Evolutionary conservation across 2,797 vertebrate genomes (phyloP).

Genomic region (Liasis olivaceus): DNA sequence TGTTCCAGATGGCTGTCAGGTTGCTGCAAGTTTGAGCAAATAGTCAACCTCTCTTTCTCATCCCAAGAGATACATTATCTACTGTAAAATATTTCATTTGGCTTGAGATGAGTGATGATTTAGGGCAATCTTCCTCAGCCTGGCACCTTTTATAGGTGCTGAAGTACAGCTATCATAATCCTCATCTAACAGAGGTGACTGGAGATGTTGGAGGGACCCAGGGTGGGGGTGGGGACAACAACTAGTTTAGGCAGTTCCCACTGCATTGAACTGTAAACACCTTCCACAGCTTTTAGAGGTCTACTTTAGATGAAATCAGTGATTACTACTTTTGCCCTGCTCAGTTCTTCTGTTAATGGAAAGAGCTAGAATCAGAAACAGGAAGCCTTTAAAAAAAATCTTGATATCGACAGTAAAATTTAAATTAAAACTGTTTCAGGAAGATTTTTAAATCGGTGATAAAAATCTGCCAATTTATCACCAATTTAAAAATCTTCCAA

Average conservation of each 20-base stretch:
- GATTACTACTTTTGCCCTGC: background rate
- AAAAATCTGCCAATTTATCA: background rate
- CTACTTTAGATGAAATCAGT: background rate
- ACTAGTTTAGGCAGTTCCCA: background rate
- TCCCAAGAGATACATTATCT: background rate
- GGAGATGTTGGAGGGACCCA: background rate
- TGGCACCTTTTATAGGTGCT: background rate
- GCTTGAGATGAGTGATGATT: background rate
- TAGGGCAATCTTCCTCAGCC: background rate
- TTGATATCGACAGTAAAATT: background rate
- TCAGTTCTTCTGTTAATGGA: background rate
- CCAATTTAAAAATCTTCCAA: slow-evolving; percentile 3
- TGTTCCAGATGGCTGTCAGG: background rate
- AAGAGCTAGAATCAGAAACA: background rate
- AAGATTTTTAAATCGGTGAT: background rate
- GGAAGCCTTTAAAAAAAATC: background rate
- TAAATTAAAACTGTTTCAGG: slow-evolving; percentile 15
- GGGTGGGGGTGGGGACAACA: background rate
- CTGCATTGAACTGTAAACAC: background rate
- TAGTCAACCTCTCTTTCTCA: background rate
- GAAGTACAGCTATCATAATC: background rate
- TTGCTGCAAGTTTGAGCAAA: background rate
- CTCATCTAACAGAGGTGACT: background rate
- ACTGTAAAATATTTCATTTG: background rate
- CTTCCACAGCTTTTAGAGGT: background rate